These are phyloP conservation scores for Trematomus bernacchii DNA, from an alignment of 2,797 vertebrate species.

Conservation along the genomic window DNA sequence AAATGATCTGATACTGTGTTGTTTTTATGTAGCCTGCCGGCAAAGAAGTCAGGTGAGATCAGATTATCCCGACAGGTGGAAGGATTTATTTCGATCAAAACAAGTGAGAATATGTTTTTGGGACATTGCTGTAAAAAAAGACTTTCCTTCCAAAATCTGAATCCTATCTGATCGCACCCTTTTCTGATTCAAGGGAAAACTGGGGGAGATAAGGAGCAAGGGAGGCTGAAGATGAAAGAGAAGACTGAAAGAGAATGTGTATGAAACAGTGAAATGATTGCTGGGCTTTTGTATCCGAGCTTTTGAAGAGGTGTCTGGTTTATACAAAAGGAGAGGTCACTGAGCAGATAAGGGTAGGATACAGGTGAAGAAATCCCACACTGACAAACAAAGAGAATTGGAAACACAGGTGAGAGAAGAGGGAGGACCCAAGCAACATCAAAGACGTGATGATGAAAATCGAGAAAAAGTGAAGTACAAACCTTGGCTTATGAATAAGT, in stretches of 20 bases:
- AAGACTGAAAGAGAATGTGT: conserved; percentile 24
- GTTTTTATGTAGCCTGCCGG: neutral
- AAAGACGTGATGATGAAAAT: conserved; percentile 25
- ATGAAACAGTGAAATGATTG: conserved; percentile 39
- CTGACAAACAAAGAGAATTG: conserved; percentile 51
- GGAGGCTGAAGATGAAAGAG: conserved; percentile 46
- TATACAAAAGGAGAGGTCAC: conserved; percentile 52
- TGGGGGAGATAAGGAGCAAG: conserved; percentile 27
- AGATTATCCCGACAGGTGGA: conserved; percentile 5
- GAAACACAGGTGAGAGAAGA: conserved; percentile 26
- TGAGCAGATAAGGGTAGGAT: conserved; percentile 32
- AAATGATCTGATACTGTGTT: neutral
- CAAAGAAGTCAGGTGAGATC: neutral
- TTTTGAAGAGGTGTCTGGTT: conserved; percentile 53
- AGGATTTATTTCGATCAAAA: conserved; percentile 13
- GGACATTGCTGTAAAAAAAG: neutral
- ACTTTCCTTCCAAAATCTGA: conserved; percentile 20
- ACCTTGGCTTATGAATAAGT: neutral
- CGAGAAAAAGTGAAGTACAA: conserved; percentile 5
- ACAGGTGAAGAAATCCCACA: conserved; percentile 37
- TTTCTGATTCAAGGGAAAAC: conserved; percentile 20
- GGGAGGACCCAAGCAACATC: conserved; percentile 20
- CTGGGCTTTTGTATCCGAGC: conserved; percentile 31
- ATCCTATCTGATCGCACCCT: conserved; percentile 5
- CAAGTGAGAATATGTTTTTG: neutral